Evolutionary conservation across 2,113 vertebrate species (phyloP), one percentile per base, ranked within the genome.

Genomic region (Cairina moschata): DNA sequence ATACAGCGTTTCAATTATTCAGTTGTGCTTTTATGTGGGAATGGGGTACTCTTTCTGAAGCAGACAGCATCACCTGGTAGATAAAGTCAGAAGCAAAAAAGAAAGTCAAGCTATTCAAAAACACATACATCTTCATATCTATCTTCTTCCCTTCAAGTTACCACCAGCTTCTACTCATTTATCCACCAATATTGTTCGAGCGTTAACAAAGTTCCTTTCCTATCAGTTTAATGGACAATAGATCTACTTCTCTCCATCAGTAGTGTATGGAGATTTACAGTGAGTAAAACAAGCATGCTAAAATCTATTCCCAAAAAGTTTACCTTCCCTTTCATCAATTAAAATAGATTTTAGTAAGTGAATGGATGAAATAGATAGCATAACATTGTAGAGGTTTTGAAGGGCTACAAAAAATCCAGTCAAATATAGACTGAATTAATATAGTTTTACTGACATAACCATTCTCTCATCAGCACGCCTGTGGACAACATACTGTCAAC

Each of bases 261-360:
- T 13, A 68, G 52, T 52, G 40, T 3, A 4, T 26, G 25, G 50
- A 94, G 62, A 85, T 58, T 63, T 36, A 36, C 29, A 54, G 18
- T 59, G 56, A 88, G 31, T 15, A 52, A 86, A 91, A 42, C 59
- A 40, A 74, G 44, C 23, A 20, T 74, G 34, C 55, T 60, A 54
- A 54, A 91, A 60, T 25, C 25, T 6, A 3, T 90, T 90, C 90
- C 79, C 8, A 14, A 69, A 56, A 91, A 91, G 56, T 65, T 77
- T 85, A 54, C 42, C 4, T 31, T 83, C 65, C 32, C 10, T 80
- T 91, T 81, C 38, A 74, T 92, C 26, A 38, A 79, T 87, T 48
- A 84, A 71, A 90, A 84, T 26, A 65, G 68, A 94, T 95, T 87
- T 96, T 87, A 93, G 76, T 77, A 40, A 95, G 46, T 25, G 28